Evolutionary conservation across 2,113 vertebrate genomes (phyloP).

Genomic region (Antechinus flavipes): DNA sequence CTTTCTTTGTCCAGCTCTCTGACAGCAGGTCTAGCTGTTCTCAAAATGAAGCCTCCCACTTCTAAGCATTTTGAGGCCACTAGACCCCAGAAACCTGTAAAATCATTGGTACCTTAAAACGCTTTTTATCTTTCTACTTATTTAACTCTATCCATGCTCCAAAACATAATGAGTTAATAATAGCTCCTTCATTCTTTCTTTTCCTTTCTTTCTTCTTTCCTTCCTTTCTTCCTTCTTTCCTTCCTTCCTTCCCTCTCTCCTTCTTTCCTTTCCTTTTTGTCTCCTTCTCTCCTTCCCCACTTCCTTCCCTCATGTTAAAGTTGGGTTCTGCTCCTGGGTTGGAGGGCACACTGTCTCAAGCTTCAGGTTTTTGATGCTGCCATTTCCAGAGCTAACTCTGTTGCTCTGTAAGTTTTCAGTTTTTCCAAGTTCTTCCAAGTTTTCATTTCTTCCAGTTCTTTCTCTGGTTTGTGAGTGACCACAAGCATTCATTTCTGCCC

Average conservation of each 20-base stretch:
- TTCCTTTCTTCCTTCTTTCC: too few relatives aligned
- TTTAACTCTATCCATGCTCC: neutral
- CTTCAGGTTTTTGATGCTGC: neutral
- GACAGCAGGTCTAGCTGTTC: neutral
- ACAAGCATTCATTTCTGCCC: neutral
- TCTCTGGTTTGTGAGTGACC: neutral
- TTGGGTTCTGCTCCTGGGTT: neutral
- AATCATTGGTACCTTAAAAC: neutral
- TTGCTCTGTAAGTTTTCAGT: neutral
- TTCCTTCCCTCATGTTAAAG: neutral
- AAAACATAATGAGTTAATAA: neutral
- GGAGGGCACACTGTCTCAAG: neutral
- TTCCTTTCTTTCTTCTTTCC: too few relatives aligned
- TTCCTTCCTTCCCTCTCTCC: too few relatives aligned
- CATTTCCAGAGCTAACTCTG: neutral
- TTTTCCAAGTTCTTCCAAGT: neutral
- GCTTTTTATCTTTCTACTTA: neutral
- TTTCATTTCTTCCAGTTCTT: too few relatives aligned
- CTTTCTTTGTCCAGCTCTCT: slow-evolving; percentile 22
- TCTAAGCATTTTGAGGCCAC: slow-evolving; percentile 28
- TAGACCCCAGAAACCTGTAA: neutral
- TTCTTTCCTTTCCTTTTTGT: too few relatives aligned
- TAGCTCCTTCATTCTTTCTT: too few relatives aligned
- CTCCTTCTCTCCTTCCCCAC: too few relatives aligned
- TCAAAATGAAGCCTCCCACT: slow-evolving; percentile 6